Evolutionary conservation across 2,113 vertebrate genomes (phyloP), one percentile per base, ranked within the genome.

Genomic region (Urocitellus parryii): DNA sequence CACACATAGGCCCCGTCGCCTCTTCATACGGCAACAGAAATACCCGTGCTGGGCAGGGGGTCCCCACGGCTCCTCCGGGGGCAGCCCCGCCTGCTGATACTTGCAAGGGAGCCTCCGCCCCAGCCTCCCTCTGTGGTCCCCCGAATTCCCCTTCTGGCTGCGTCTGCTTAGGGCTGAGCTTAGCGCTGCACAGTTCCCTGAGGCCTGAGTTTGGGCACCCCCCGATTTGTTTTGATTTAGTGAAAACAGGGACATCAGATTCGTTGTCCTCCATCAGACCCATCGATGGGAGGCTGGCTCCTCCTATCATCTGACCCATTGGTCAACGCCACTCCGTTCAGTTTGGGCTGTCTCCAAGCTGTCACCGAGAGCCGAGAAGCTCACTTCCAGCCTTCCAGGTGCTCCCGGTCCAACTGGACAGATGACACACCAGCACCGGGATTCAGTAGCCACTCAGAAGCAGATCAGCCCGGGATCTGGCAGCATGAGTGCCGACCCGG

Each of bases 1-100:
- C 96, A 95, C 18, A 56, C 0, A 14, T 82, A 85, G 97, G 97
- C 97, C 97, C 97, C 96, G 91, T 56, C 0, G 93, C 92, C 94
- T 17, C 92, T 96, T 39, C 74, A 25, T 68, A 79, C 42, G 80
- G 39, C 90, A 96, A n/a, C 97, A 97, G 97, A 84, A 90, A 45
- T 17, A 73, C 96, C 97, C 97, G 97, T 97, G 92, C 61, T 0
- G 1, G 96, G 92, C 48, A 8, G 42, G 91, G 86, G 79, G 77
- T 73, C 94, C 72, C 94, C 20, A 0, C 2, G 8, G 90, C 87
- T 98, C 32, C 6, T 94, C 97, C 94, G 94, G 13, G 91, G 88
- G 94, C 96, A 48, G 96, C 94, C 85, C 88, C 34, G 51, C 10
- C 68, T 13, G 42, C 17, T n/a, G 32, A 72, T 74, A 16, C 76